These are phyloP conservation scores for Typhlomys cinereus DNA, from an alignment of 2,113 vertebrate genomes.

Conservation along the genomic window DNA sequence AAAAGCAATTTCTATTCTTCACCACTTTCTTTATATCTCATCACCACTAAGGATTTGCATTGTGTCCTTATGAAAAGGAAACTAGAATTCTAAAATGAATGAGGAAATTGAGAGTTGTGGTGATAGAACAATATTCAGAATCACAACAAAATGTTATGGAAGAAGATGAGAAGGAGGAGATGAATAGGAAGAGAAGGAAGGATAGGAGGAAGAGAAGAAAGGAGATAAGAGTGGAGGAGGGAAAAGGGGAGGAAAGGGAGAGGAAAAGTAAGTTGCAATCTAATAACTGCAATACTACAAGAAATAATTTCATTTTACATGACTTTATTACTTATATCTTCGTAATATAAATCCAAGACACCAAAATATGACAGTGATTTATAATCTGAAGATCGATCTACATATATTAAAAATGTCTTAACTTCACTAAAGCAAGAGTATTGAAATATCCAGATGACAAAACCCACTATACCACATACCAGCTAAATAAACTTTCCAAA, in stretches of 20 bases:
- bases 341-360: not conserved
- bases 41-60: not conserved
- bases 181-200: too few species aligned
- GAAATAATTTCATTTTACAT: not conserved
- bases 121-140: not conserved
- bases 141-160: not conserved
- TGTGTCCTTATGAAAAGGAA: not conserved
- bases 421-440: too few species aligned
- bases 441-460: too few species aligned
- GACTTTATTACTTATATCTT: not conserved
- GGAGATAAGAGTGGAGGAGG: not conserved
- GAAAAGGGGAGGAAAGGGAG: too few species aligned
- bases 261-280: not conserved
- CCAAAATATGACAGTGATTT: conserved; percentile 1
- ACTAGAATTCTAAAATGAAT: not conserved
- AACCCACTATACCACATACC: too few species aligned
- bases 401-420: not conserved
- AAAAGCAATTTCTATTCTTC: not conserved
- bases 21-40: not conserved
- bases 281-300: not conserved
- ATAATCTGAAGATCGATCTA: not conserved
- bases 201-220: not conserved
- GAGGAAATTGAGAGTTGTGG: not conserved
- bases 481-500: too few species aligned
- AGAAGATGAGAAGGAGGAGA: not conserved